Base-by-base conservation (phyloP, 2,797 vertebrate genomes). In the Cyclura pinguis region DNA sequence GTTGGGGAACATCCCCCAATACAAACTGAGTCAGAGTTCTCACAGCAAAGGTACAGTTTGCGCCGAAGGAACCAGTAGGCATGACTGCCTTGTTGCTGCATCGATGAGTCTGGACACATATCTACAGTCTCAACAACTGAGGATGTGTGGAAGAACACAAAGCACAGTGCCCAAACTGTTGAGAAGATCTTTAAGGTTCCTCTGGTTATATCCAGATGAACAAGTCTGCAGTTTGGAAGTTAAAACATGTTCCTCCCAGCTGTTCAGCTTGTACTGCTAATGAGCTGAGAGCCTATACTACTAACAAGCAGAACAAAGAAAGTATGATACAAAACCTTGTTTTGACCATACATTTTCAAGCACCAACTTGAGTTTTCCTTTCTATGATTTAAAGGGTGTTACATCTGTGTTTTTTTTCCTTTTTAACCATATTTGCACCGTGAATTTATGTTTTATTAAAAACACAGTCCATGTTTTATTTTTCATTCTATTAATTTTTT, bases 101-200 rank as follows among this genome's bases (percentile, higher is more conserved):
- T 84, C 94, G 93, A 91, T 86, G 91, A 95, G 89, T 77, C 93
- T 93, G 94, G 95, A 96, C 95, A 92, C 91, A 85, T 90, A 91
- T 86, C 86, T 89, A 80, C 94, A 92, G 35, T 94, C 94, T 89
- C 92, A 93, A 94, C 92, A 93, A 93, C 94, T 16, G 88, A 97
- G 95, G 94, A 93, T 93, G 93, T 90, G 90, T 91, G 95, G 95
- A 97, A 93, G 85, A 93, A 93, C 94, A 95, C 92, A 95, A 97
- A 97, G 96, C 97, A 97, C 96, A 97, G 97, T 97, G 94, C 92
- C 95, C 89, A 84, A 89, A 92, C 94, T 94, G 94, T 94, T 90
- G 27, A 95, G 94, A 91, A 95, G 94, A 96, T 90, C 90, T 96
- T 93, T 93, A 88, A 90, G 94, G 95, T 95, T 96, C 94, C 94